Conservation (phyloP, 2,797 vertebrate genomes). For the Lacerta viridis region DNA sequence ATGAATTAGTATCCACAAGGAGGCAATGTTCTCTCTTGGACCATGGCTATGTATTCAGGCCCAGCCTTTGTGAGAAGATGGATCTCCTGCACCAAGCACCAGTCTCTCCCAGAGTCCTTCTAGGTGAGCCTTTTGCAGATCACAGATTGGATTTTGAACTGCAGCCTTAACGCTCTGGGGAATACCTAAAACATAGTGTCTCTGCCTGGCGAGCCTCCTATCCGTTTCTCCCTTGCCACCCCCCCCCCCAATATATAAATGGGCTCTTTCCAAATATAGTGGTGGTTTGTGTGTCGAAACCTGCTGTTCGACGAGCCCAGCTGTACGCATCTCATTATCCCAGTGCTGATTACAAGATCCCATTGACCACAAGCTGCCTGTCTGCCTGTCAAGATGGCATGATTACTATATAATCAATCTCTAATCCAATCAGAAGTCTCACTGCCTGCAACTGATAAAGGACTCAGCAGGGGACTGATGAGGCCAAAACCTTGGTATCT, state of each 20-base stretch:
- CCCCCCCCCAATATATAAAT: slow-evolving; percentile 46
- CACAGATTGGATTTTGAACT: slow-evolving; percentile 41
- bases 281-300: slow-evolving; percentile 45
- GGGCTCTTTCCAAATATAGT: slow-evolving; percentile 38
- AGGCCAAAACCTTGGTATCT: slow-evolving; percentile 79
- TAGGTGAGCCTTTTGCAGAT: not conserved
- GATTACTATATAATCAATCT: slow-evolving; percentile 88
- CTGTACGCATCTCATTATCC: slow-evolving; percentile 78
- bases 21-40: not conserved
- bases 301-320: slow-evolving; percentile 70
- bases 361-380: slow-evolving; percentile 83
- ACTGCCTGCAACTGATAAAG: slow-evolving; percentile 82
- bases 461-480: slow-evolving; percentile 85
- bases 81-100: not conserved
- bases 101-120: slow-evolving; percentile 26
- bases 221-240: slow-evolving; percentile 57
- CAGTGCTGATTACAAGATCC: slow-evolving; percentile 87
- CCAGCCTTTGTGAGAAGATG: not conserved
- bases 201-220: slow-evolving; percentile 38
- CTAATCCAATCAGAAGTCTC: slow-evolving; percentile 87
- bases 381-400: slow-evolving; percentile 77
- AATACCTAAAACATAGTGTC: slow-evolving; percentile 52
- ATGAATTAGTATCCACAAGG: not conserved
- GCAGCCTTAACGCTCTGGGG: slow-evolving; percentile 51
- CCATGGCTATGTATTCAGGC: not conserved